A percentile compares a stretch with the other conserved stretches of the same genome.
Evolutionary conservation across 2,797 vertebrate species (phyloP).

Genomic region (Enoplosus armatus): DNA sequence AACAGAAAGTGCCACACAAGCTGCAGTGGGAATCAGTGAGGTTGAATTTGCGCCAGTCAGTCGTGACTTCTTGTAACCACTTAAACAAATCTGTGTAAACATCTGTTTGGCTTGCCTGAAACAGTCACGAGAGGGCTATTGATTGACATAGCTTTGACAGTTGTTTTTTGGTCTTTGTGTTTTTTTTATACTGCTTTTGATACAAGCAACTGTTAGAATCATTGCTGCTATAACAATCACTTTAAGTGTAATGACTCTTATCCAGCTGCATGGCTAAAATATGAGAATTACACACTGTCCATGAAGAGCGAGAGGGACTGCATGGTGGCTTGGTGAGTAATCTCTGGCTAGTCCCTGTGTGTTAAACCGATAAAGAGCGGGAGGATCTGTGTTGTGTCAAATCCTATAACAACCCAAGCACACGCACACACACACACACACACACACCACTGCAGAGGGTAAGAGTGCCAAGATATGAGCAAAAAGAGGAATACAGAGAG

Average conservation of each 20-base stretch:
- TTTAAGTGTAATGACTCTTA: constrained; percentile 38
- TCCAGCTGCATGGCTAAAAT: constrained; percentile 41
- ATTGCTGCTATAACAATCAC: constrained; percentile 5
- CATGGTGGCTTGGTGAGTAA: constrained; percentile 75
- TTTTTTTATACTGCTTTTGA: background rate
- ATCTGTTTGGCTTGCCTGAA: constrained; percentile 52
- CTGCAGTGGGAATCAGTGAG: constrained; percentile 56
- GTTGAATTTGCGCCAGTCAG: constrained; percentile 42
- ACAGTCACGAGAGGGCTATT: constrained; percentile 38
- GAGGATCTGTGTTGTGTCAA: constrained; percentile 80
- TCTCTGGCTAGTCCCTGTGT: constrained; percentile 68
- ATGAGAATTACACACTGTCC: constrained; percentile 55
- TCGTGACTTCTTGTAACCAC: constrained; percentile 58
- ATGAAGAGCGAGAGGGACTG: constrained; percentile 37
- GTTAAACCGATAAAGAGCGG: constrained; percentile 78
- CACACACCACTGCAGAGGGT: constrained; percentile 26
- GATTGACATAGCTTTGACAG: constrained; percentile 39
- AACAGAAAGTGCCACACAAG: constrained; percentile 74
- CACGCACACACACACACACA: constrained; percentile 24
- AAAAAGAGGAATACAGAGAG: constrained; percentile 35
- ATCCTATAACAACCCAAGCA: constrained; percentile 63
- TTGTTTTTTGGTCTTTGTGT: constrained; percentile 15
- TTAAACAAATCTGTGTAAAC: constrained; percentile 56
- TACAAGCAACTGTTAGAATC: constrained; percentile 21
- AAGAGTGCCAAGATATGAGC: constrained; percentile 30